A percentile compares a stretch with the other conserved stretches of the same genome.
Conservation (phyloP, 2,113 vertebrate genomes). For the Tenrec ecaudatus region DNA sequence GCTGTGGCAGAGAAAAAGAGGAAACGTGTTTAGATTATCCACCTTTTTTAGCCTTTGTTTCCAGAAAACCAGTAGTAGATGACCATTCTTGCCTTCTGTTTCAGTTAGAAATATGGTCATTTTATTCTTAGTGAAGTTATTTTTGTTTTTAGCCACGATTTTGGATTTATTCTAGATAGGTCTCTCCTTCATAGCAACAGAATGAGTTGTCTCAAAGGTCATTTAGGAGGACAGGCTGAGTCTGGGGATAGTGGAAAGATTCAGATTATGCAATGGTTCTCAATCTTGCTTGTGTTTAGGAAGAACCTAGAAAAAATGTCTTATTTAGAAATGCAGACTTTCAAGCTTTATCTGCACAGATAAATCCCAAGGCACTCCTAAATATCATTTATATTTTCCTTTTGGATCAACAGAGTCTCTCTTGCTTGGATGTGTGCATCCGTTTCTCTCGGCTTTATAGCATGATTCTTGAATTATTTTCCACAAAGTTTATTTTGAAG, state of each 20-base stretch:
- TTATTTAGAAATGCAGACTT: not conserved
- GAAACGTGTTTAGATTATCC: not conserved
- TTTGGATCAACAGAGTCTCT: not conserved
- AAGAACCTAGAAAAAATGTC: not conserved
- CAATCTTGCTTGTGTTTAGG: not conserved
- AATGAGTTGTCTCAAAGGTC: not conserved
- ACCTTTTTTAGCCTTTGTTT: not conserved
- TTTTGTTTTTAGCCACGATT: not conserved
- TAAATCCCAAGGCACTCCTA: not conserved
- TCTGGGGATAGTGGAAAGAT: not conserved
- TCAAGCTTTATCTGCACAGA: not conserved
- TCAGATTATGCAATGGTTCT: not conserved
- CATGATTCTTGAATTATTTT: not conserved
- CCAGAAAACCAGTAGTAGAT: not conserved
- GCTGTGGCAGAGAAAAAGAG: not conserved
- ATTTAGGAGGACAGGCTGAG: not conserved
- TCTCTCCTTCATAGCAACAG: not conserved
- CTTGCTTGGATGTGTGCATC: not conserved
- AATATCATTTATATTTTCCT: not conserved
- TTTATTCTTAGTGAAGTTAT: not conserved
- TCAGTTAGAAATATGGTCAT: not conserved
- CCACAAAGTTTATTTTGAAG: constrained; percentile 26
- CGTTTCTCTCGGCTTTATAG: not conserved
- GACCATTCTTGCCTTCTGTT: not conserved
- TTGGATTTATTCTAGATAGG: not conserved